These are phyloP conservation scores for Pyralis farinalis DNA, from an alignment of 2,888 invertebrate genomes.

Conservation along the genomic window DNA sequence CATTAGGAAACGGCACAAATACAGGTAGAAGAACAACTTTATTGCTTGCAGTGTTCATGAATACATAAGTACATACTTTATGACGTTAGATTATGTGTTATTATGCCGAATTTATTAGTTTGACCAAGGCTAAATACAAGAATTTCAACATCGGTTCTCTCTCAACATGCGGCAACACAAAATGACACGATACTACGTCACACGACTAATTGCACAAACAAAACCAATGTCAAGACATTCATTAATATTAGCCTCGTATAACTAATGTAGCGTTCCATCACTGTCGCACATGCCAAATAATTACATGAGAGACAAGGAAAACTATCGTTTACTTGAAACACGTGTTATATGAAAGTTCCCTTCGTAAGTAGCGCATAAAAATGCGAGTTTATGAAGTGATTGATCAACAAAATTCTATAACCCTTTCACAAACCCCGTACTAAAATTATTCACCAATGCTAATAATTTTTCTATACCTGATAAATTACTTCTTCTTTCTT, in stretches of 20 bases:
- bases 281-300: conserved; percentile 1
- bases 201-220: not conserved
- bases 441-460: too few relatives aligned
- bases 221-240: not conserved
- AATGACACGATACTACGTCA: not conserved
- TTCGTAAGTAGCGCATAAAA: conserved; percentile 13
- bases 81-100: not conserved
- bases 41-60: too few relatives aligned
- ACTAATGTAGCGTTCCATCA: conserved; percentile 2
- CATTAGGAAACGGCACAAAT: too few relatives aligned
- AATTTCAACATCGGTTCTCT: not conserved
- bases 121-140: not conserved
- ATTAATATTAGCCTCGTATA: not conserved
- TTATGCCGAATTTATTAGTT: not conserved
- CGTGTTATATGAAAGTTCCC: conserved; percentile 34
- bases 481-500: too few relatives aligned
- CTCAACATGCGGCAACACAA: not conserved
- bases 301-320: not conserved
- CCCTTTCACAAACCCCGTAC: too few relatives aligned
- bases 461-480: too few relatives aligned
- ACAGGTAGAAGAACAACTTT: too few relatives aligned
- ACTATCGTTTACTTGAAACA: conserved; percentile 4
- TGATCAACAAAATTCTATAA: too few relatives aligned
- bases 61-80: too few relatives aligned
- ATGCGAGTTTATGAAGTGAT: too few relatives aligned